Conservation (phyloP, 1,140 invertebrate genomes). For the Pachyrhynchus sulphureomaculatus region DNA sequence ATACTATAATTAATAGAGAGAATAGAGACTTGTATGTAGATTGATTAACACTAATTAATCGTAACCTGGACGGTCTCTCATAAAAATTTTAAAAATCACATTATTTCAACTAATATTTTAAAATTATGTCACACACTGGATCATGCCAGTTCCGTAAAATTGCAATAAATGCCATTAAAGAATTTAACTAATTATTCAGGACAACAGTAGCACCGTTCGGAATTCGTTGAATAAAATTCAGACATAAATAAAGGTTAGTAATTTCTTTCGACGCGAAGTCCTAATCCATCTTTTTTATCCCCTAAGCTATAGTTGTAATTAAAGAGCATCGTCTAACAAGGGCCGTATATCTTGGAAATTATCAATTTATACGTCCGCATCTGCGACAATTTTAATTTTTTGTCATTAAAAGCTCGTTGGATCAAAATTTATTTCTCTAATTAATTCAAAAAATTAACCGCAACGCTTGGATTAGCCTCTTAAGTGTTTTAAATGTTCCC, state of each 20-base stretch:
- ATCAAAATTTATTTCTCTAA: constrained; percentile 44
- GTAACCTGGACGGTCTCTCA: too few relatives aligned
- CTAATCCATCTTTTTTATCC: constrained; percentile 45
- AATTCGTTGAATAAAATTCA: constrained; percentile 22
- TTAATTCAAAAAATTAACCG: constrained; percentile 47
- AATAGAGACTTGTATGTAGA: too few relatives aligned
- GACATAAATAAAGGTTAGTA: constrained; percentile 32
- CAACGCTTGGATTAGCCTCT: constrained; percentile 30
- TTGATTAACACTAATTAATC: too few relatives aligned
- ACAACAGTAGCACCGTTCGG: constrained; percentile 2
- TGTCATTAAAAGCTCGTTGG: constrained; percentile 47
- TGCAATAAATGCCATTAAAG: constrained; percentile 3
- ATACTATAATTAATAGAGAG: too few relatives aligned
- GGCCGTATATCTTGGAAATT: constrained; percentile 45
- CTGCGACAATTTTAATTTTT: constrained; percentile 49
- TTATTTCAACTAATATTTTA: background rate
- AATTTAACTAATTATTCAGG: constrained; percentile 4
- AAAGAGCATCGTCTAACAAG: constrained; percentile 43
- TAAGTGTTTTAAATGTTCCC: constrained; percentile 7
- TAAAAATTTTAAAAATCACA: too few relatives aligned
- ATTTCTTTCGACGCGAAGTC: constrained; percentile 28
- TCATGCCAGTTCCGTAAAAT: background rate
- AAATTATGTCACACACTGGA: too few relatives aligned
- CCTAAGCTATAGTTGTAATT: constrained; percentile 43
- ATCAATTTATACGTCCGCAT: constrained; percentile 48